Evolutionary conservation across 2,113 vertebrate species (phyloP), one percentile per base, ranked within the genome.

Genomic region (Lanius ludovicianus): DNA sequence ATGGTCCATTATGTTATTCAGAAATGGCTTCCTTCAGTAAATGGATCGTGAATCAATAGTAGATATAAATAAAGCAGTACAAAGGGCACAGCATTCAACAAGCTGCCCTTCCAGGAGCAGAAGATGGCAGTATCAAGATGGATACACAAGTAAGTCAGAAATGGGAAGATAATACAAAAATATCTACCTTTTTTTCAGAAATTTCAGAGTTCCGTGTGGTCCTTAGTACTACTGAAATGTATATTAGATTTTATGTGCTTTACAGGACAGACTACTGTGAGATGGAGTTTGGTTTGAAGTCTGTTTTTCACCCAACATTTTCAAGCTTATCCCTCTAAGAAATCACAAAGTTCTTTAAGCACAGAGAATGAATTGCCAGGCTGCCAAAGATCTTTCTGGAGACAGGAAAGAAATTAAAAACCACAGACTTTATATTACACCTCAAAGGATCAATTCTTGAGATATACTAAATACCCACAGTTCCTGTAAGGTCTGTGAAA

Each of bases 21-120:
- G 96, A 94, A 98, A 96, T 93, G 70, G 70, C 94, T 97, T 97
- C 84, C 96, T 96, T 97, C 86, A 96, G 77, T 96, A 98, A 97
- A 87, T 96, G 95, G 93, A 94, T 56, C 78, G 42, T 74, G 70
- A 97, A 97, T 98, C 97, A 94, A 98, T 97, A 98, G 64, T 56
- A 93, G 88, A 94, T 97, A 86, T 92, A 97, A 96, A 98, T 91
- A 94, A 91, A 80, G 47, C 44, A 70, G 62, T 53, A 96, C 76
- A 84, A 96, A 87, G 81, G 92, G 89, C 77, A 91, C 42, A 93
- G 60, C 80, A 85, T 63, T 85, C 93, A 96, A 95, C 59, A 92
- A 95, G 53, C 50, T 97, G 97, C 93, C 90, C 78, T 95, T 5
- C 4, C n/a, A 77, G 63, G 44, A 53, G 22, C 37, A 75, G 62